Conservation (phyloP, 2,797 vertebrate genomes). For the Ctenopoma multispine region DNA sequence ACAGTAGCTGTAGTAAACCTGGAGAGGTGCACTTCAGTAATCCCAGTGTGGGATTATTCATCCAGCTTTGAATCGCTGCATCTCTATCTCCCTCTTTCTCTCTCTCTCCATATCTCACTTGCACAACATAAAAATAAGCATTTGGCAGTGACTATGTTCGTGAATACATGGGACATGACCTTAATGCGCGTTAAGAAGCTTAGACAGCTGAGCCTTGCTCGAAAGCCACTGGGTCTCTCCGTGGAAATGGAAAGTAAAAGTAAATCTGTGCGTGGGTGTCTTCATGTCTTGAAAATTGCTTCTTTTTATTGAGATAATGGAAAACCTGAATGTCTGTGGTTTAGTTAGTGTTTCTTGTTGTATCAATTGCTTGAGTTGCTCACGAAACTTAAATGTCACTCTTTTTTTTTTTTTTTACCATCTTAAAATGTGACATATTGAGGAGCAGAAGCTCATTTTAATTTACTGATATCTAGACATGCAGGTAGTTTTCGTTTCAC, state of each 20-base stretch:
- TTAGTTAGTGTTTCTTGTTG: not conserved
- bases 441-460: not conserved
- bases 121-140: slow-evolving; percentile 7
- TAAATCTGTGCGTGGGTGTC: slow-evolving; percentile 39
- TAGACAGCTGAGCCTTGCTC: slow-evolving; percentile 38
- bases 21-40: slow-evolving; percentile 37
- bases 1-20: slow-evolving; percentile 17
- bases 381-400: not conserved
- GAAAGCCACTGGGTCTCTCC: slow-evolving; percentile 24
- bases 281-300: slow-evolving; percentile 13
- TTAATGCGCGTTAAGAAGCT: slow-evolving; percentile 63
- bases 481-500: too few relatives aligned
- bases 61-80: slow-evolving; percentile 31
- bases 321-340: slow-evolving; percentile 2
- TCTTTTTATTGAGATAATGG: slow-evolving; percentile 3
- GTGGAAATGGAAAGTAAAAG: slow-evolving; percentile 29
- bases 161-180: slow-evolving; percentile 53
- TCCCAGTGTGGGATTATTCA: slow-evolving; percentile 57
- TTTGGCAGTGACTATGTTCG: slow-evolving; percentile 12
- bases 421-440: not conserved
- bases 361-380: slow-evolving; percentile 4
- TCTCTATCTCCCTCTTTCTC: slow-evolving; percentile 5
- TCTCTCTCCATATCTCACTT: slow-evolving; percentile 15
- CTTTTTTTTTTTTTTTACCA: too few relatives aligned
- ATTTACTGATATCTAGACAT: too few relatives aligned